These are phyloP conservation scores for Sakesphorus luctuosus DNA, from an alignment of 2,113 vertebrate genomes.

Conservation along the genomic window DNA sequence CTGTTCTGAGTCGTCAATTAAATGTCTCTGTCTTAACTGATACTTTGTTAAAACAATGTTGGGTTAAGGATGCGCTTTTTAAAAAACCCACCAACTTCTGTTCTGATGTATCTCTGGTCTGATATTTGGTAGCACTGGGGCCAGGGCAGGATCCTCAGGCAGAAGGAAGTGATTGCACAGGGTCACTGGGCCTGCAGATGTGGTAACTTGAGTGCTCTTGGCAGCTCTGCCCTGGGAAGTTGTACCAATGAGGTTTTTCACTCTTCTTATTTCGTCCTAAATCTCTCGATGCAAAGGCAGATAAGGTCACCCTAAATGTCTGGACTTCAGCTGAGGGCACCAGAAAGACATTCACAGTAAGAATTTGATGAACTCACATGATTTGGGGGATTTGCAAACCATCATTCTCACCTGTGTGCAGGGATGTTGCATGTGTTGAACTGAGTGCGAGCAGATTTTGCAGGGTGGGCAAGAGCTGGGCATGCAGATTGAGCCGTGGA, in stretches of 20 bases:
- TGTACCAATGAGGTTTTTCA: not conserved
- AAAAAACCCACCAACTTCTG: not conserved
- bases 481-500: accelerated
- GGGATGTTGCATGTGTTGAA: accelerated
- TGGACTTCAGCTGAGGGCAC: not conserved
- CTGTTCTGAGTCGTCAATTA: not conserved
- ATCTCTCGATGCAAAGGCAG: not conserved
- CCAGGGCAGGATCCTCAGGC: not conserved
- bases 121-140: not conserved
- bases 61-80: not conserved
- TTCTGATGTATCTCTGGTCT: not conserved
- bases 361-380: not conserved
- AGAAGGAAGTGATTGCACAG: not conserved
- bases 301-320: not conserved
- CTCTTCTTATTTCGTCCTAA: conserved; percentile 10
- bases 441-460: not conserved
- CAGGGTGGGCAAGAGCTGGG: not conserved
- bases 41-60: not conserved
- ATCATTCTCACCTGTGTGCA: not conserved
- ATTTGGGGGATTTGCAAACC: not conserved
- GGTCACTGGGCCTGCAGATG: conserved; percentile 36
- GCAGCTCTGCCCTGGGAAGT: conserved; percentile 28
- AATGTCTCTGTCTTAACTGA: not conserved
- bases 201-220: conserved; percentile 53
- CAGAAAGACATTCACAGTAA: not conserved